phyloP scores from a whole-genome alignment of 2,888 invertebrate species.

The Agrypnus murinus region DNA sequence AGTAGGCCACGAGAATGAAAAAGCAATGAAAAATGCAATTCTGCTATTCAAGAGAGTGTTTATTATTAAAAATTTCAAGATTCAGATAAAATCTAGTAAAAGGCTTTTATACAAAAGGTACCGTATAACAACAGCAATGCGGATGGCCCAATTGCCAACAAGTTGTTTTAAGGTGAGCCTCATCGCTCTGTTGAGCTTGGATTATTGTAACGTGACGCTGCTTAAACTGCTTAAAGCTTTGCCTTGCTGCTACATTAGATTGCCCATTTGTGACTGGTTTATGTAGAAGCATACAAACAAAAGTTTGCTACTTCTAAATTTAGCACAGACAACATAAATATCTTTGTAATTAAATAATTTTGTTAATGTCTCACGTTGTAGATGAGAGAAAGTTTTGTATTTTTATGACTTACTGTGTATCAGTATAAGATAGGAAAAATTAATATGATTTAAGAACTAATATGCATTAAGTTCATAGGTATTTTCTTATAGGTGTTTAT shows the following conservation, averaged over 20 bases:
- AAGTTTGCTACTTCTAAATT: slow-evolving; percentile 14
- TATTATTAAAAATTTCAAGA: neutral
- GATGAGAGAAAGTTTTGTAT: slow-evolving; percentile 11
- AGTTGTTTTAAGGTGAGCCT: slow-evolving; percentile 52
- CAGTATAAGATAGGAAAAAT: too few species aligned
- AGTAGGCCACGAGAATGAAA: too few species aligned
- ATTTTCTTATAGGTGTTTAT: too few species aligned
- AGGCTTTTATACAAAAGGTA: slow-evolving; percentile 24
- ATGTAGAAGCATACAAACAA: too few species aligned
- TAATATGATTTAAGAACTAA: too few species aligned
- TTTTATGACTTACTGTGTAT: neutral
- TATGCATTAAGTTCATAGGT: too few species aligned
- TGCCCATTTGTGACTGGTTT: slow-evolving; percentile 22
- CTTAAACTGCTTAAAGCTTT: slow-evolving; percentile 31
- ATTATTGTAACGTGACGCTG: slow-evolving; percentile 57
- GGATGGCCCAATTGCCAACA: slow-evolving; percentile 48
- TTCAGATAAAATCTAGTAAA: slow-evolving; percentile 33
- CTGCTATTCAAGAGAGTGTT: neutral
- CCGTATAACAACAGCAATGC: slow-evolving; percentile 15
- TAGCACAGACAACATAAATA: neutral
- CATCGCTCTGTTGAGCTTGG: slow-evolving; percentile 48
- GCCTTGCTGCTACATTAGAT: slow-evolving; percentile 12
- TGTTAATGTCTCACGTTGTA: slow-evolving; percentile 7
- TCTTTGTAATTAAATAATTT: neutral
- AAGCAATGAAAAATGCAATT: slow-evolving; percentile 1